phyloP scores from a whole-genome alignment of 2,113 vertebrate species.

The Hemiscyllium ocellatum region DNA sequence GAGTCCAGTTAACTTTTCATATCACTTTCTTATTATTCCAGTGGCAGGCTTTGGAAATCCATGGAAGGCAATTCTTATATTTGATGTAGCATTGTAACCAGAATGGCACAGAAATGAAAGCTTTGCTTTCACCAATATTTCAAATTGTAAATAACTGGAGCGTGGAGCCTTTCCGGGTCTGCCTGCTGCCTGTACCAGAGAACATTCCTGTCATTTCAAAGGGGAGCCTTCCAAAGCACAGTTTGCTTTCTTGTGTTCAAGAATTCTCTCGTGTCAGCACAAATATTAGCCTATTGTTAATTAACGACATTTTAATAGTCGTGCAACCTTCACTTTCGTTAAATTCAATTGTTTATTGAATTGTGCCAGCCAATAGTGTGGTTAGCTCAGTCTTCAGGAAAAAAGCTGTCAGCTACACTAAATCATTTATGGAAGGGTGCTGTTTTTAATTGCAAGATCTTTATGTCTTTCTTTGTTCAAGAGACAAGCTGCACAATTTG shows the following conservation, averaged over 20 bases:
- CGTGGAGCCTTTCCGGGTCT: not conserved
- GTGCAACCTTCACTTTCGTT: not conserved
- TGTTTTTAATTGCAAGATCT: not conserved
- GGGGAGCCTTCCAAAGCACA: not conserved
- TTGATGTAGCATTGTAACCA: not conserved
- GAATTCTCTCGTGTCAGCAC: not conserved
- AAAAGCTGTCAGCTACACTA: not conserved
- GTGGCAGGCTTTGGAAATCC: not conserved
- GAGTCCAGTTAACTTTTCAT: conserved; percentile 5
- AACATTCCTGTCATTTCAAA: not conserved
- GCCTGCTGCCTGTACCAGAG: not conserved
- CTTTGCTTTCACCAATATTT: not conserved
- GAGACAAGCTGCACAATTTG: not conserved
- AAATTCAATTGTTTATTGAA: not conserved
- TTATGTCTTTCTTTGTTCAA: not conserved
- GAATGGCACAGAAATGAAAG: not conserved
- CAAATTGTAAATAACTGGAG: not conserved
- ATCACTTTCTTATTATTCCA: not conserved
- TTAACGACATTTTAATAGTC: not conserved
- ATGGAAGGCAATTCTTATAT: not conserved
- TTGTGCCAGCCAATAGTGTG: not conserved
- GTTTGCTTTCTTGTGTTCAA: not conserved
- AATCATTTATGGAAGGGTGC: not conserved
- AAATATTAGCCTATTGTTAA: not conserved
- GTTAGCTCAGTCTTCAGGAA: not conserved